A percentile compares a stretch with the other conserved stretches of the same genome.
These are phyloP conservation scores for Drosophila melanica DNA, from an alignment of 1,140 invertebrate genomes.

Conservation along the genomic window DNA sequence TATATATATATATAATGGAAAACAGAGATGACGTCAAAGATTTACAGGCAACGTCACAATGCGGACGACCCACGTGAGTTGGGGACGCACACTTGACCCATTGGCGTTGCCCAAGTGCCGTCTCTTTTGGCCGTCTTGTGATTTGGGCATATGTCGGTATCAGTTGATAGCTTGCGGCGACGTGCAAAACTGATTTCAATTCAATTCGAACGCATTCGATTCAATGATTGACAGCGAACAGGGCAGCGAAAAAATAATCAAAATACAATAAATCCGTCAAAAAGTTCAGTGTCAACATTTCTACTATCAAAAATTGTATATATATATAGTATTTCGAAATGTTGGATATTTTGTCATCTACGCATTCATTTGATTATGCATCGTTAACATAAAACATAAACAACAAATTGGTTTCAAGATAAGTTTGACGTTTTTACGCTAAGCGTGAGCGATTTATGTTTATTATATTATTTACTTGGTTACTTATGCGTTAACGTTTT, in stretches of 20 bases:
- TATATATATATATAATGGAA: neutral
- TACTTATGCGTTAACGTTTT: neutral
- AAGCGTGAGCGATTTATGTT: neutral
- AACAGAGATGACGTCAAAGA: slow-evolving; percentile 18
- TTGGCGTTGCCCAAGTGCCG: neutral
- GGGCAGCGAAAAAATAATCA: neutral
- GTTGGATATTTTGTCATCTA: too few relatives aligned
- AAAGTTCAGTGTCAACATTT: slow-evolving; percentile 16
- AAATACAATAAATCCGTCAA: slow-evolving; percentile 36
- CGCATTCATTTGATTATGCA: neutral
- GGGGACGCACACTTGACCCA: slow-evolving; percentile 22
- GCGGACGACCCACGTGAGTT: neutral
- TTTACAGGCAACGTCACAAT: slow-evolving; percentile 3
- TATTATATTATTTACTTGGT: neutral
- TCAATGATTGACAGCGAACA: slow-evolving; percentile 26
- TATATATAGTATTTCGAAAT: neutral
- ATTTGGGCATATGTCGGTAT: neutral
- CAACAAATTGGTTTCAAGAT: slow-evolving; percentile 1
- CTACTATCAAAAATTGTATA: slow-evolving; percentile 3
- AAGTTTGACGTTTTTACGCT: neutral
- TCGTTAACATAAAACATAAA: neutral
- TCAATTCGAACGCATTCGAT: slow-evolving; percentile 11
- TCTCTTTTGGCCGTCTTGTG: neutral
- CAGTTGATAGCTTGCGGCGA: slow-evolving; percentile 18
- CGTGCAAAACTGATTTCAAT: slow-evolving; percentile 10